Conservation (phyloP, 2,113 vertebrate genomes). For the Dicaeum eximium region DNA sequence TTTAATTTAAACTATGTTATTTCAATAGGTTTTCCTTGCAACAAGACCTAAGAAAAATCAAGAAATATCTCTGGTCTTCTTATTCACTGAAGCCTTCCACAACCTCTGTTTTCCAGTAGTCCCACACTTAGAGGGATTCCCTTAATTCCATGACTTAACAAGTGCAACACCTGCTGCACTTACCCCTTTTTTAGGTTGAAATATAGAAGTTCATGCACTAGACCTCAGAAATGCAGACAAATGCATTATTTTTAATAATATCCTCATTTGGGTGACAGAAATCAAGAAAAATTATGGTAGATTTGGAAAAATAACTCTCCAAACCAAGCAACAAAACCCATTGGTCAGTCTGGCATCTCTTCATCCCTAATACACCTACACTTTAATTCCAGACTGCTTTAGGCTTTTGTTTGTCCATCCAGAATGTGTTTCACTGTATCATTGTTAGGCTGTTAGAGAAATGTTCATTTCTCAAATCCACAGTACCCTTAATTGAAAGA, state of each 20-base stretch:
- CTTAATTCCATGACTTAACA: not conserved
- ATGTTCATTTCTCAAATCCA: not conserved
- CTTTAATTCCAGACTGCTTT: not conserved
- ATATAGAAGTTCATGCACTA: not conserved
- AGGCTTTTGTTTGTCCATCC: not conserved
- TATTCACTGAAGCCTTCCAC: not conserved
- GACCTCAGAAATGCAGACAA: not conserved
- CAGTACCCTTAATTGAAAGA: not conserved
- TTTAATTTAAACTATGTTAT: not conserved
- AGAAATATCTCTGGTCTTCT: not conserved
- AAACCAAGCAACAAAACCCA: not conserved
- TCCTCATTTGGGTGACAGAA: not conserved
- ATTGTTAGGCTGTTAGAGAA: not conserved
- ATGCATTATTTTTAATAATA: not conserved
- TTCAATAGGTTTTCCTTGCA: not conserved
- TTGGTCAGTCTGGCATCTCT: not conserved
- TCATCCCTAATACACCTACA: not conserved
- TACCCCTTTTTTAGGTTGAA: not conserved
- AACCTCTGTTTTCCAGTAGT: not conserved
- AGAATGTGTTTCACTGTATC: not conserved
- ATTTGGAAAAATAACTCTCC: not conserved
- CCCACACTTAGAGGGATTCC: not conserved
- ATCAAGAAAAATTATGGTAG: not conserved
- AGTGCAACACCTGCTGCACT: not conserved
- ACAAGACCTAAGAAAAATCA: not conserved